Evolutionary conservation across 2,113 vertebrate genomes (phyloP), one percentile per base, ranked within the genome.

Genomic region (Dryoscopus gambensis): DNA sequence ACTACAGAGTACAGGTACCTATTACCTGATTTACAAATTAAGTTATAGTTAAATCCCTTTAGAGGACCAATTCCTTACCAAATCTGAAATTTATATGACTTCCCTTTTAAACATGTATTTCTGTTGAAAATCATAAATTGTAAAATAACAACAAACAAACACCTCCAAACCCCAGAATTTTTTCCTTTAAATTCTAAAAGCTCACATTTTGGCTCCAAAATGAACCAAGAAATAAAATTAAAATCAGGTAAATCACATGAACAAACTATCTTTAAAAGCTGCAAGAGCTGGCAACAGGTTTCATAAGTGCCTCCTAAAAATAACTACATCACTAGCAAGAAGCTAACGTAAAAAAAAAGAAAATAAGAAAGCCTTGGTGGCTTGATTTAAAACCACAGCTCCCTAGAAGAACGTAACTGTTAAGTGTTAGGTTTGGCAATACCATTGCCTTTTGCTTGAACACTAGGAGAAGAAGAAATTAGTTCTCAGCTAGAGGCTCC

Each of bases 401-500:
- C 21, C 37, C 18, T 35, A 73, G 24, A 52, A 59, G 83, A 84
- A 57, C 18, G 9, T 42, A 31, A 62, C 67, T 62, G 14, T 47
- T 78, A 50, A 64, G 24, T 39, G 59, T 17, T 33, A 4, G 6
- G 50, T 81, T 70, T 85, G 56, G 62, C 4, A 3, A 87, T 64
- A 60, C 24, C 37, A 62, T 25, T 75, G 31, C 18, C 15, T 79
- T 89, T 91, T 87, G 55, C 47, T 75, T 71, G 75, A 77, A 82
- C 47, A 70, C 46, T 18, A 62, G n/a, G 46, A 74, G 55, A 62
- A 84, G 44, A 74, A 85, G 56, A 73, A 73, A 87, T 91, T 50
- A 85, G 30, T 81, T 88, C 87, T 94, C 74, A 93, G 74, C 63
- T 88, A 52, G 75, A 96, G 56, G n/a, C 56, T 86, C 64, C 93